Conservation (phyloP, 2,113 vertebrate species). For the Urocynchramus pylzowi region DNA sequence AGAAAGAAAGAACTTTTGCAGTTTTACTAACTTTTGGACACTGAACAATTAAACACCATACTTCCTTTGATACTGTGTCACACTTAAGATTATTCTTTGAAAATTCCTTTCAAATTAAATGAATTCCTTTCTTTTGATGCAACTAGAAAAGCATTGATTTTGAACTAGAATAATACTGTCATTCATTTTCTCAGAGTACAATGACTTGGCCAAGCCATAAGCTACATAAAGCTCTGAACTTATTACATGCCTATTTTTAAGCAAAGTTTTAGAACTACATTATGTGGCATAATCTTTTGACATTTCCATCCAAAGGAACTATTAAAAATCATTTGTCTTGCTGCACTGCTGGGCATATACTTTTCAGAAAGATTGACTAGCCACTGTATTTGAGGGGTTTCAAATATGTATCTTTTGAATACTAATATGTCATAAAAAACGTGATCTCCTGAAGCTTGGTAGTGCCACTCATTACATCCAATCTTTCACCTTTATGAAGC, state of each 20-base stretch:
- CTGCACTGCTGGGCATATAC: neutral
- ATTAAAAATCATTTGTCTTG: neutral
- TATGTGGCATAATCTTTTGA: neutral
- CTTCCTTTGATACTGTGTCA: conserved; percentile 47
- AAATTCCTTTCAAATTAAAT: conserved; percentile 27
- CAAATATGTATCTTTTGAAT: neutral
- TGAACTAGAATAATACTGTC: conserved; percentile 53
- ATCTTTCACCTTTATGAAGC: neutral
- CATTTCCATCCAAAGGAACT: neutral
- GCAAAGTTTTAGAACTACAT: neutral
- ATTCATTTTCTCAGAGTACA: conserved; percentile 51
- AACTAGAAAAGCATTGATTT: conserved; percentile 62
- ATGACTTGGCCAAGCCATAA: conserved; percentile 19
- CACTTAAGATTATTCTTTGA: conserved; percentile 27
- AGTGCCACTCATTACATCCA: neutral
- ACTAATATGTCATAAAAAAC: neutral
- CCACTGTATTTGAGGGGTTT: neutral
- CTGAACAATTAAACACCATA: conserved; percentile 45
- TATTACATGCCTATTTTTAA: neutral
- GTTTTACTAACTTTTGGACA: conserved; percentile 46
- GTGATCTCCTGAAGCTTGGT: neutral
- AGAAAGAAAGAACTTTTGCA: conserved; percentile 52
- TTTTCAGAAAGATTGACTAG: neutral
- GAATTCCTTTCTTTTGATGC: conserved; percentile 47
- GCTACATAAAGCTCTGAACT: neutral